These are phyloP conservation scores for Dendrocopos noguchii DNA, from an alignment of 2,113 vertebrate genomes.

Conservation along the genomic window DNA sequence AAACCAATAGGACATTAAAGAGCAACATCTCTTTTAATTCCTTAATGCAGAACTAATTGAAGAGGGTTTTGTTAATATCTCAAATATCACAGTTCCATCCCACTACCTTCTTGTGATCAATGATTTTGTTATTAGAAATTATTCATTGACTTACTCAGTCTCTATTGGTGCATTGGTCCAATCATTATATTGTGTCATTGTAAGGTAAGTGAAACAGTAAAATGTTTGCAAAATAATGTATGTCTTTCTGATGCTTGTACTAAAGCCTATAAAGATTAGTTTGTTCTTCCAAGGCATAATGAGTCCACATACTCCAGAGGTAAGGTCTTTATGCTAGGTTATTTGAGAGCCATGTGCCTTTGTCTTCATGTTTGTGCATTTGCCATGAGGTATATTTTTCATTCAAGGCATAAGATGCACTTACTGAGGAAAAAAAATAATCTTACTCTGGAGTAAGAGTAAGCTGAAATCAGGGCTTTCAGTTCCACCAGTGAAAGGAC, in stretches of 20 bases:
- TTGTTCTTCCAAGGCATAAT: not conserved
- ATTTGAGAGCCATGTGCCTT: not conserved
- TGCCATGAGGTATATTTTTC: not conserved
- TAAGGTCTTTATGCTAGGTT: not conserved
- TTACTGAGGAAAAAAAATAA: not conserved
- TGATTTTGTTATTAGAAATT: not conserved
- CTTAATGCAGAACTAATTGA: not conserved
- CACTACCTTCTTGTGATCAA: not conserved
- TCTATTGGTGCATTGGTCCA: not conserved
- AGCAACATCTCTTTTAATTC: not conserved
- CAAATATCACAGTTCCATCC: not conserved
- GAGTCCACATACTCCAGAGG: not conserved
- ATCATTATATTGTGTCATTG: not conserved
- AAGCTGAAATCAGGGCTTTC: not conserved
- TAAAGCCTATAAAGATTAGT: not conserved
- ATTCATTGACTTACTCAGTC: not conserved
- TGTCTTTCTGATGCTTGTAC: slow-evolving; percentile 2
- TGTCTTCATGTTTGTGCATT: not conserved
- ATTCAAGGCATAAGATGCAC: not conserved
- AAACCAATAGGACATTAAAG: not conserved
- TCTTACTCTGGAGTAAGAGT: not conserved
- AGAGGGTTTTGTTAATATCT: not conserved
- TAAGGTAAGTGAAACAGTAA: not conserved
- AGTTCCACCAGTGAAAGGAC: not conserved
- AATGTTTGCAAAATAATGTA: not conserved